phyloP scores from a whole-genome alignment of 2,888 invertebrate species.

The Agrilus cyanescens region DNA sequence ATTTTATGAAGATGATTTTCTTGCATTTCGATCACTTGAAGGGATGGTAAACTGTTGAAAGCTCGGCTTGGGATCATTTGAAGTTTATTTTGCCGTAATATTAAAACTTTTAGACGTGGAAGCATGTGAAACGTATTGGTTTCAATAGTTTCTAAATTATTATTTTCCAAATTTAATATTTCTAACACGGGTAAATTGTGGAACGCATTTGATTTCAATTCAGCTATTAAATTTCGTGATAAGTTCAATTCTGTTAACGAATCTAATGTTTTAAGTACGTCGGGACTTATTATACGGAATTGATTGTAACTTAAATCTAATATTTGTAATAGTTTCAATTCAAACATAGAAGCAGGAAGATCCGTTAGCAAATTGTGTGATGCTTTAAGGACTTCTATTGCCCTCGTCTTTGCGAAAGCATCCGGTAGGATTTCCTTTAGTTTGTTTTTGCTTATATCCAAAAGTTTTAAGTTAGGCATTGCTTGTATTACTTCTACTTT shows the following conservation, averaged over 20 bases:
- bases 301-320: slow-evolving; percentile 72
- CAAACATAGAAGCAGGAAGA: slow-evolving; percentile 58
- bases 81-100: slow-evolving; percentile 59
- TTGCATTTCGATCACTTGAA: slow-evolving; percentile 66
- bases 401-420: slow-evolving; percentile 49
- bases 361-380: slow-evolving; percentile 66
- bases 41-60: slow-evolving; percentile 62
- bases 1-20: slow-evolving; percentile 66
- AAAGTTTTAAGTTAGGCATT: slow-evolving; percentile 47
- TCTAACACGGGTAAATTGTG: slow-evolving; percentile 57
- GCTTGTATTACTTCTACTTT: slow-evolving; percentile 57
- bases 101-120: slow-evolving; percentile 47
- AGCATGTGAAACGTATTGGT: slow-evolving; percentile 58
- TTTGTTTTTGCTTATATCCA: slow-evolving; percentile 68
- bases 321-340: slow-evolving; percentile 53
- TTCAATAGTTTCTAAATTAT: slow-evolving; percentile 64
- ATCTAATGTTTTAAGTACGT: slow-evolving; percentile 56
- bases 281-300: slow-evolving; percentile 55
- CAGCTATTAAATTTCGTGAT: slow-evolving; percentile 61
- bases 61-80: slow-evolving; percentile 62
- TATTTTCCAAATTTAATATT: slow-evolving; percentile 67
- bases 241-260: slow-evolving; percentile 59
- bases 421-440: slow-evolving; percentile 54
- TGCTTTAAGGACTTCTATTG: slow-evolving; percentile 61
- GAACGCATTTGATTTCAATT: slow-evolving; percentile 60